These are phyloP conservation scores for Columba janthina DNA, from an alignment of 2,113 vertebrate genomes.

Conservation along the genomic window DNA sequence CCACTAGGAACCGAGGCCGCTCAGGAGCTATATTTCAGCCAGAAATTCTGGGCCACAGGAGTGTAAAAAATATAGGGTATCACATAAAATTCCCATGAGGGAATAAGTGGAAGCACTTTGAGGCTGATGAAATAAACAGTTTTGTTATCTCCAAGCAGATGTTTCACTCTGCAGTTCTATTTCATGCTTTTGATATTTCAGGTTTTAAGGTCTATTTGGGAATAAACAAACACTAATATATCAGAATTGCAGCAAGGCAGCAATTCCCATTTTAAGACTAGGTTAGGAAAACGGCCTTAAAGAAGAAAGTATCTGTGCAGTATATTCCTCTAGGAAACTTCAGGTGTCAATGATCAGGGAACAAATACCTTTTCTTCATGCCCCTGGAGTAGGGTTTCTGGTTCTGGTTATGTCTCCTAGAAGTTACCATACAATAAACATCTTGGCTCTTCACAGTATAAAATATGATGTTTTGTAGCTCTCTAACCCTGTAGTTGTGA, in stretches of 20 bases:
- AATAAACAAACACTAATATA: background rate
- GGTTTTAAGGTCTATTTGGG: background rate
- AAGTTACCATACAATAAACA: background rate
- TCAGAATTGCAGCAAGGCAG: background rate
- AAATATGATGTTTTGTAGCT: background rate
- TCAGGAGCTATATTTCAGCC: background rate
- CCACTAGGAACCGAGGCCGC: rapidly evolving
- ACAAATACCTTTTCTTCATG: background rate
- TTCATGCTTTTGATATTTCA: conserved; percentile 19
- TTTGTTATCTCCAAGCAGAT: background rate
- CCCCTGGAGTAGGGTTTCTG: background rate
- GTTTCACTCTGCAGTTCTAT: background rate
- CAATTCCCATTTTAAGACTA: background rate
- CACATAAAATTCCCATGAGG: background rate
- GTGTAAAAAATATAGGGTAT: background rate
- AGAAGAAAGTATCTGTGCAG: background rate
- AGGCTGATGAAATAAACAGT: background rate
- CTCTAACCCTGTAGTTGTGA: background rate
- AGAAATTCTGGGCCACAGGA: background rate
- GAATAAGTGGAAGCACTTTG: rapidly evolving
- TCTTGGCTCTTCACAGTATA: background rate
- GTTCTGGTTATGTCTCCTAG: background rate
- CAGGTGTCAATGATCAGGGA: background rate
- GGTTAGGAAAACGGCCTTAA: background rate
- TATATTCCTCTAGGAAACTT: background rate